Evolutionary conservation across 2,888 invertebrate species (phyloP), one percentile per base, ranked within the genome.

Genomic region (Oeneis ivallda): DNA sequence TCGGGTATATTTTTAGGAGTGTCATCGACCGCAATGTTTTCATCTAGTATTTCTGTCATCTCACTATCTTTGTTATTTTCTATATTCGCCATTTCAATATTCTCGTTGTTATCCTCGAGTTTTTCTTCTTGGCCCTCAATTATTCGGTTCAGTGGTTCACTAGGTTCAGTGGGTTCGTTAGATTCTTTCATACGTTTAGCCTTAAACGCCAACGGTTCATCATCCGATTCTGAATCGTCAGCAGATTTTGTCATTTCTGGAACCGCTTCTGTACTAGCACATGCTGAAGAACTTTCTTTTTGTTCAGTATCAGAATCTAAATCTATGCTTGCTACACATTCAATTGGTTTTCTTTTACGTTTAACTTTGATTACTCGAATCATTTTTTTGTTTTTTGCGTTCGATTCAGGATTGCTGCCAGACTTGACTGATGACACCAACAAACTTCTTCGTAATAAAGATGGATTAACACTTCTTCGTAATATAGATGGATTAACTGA

Each of bases 161-260:
- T 17, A 47, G 26, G 11, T 50, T 26, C 49, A 26, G 6, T 11
- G 11, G 32, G 1, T 8, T 45, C 15, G 15, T 3, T 26, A 9
- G 47, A 41, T 13, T 26, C 50, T 61, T 52, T 70, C 71, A 75
- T 80, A 49, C 82, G 80, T 71, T 79, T 84, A 6, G 76, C 81
- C 72, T 79, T 81, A 49, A 79, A 79, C 2, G 87, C 80, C 32
- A 90, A 68, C 0, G 90, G 89, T 70, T 91, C 91, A 34, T 90
- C 87, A 58, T 90, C 89, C 2, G 87, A 87, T 0, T 70, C 69
- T 2, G 61, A 56, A 41, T 63, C 62, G 17, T 66, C 54, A 52
- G 62, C 64, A 7, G 58, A 49, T 45, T 65, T 67, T 11, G 10
- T 63, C 32, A 37, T 43, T 15, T n/a, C n/a, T 9, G 2, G 26